A percentile compares a stretch with the other conserved stretches of the same genome.
Evolutionary conservation across 2,797 vertebrate species (phyloP).

Genomic region (Pygocentrus nattereri): DNA sequence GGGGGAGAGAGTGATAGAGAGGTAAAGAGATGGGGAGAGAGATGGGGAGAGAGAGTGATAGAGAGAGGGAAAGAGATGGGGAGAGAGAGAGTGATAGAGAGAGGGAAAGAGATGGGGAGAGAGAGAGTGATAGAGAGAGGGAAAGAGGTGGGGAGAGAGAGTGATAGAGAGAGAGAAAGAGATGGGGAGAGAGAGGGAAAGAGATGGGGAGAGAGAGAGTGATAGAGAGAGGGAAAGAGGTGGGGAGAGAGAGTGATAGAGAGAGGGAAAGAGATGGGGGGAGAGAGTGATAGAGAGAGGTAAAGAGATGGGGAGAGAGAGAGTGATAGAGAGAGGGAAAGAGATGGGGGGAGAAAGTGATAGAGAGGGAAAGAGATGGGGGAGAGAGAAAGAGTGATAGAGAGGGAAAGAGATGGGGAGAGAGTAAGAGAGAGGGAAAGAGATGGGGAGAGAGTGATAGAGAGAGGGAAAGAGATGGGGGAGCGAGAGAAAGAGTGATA

Average conservation of each 20-base stretch:
- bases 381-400: too few relatives aligned
- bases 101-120: too few relatives aligned
- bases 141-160: too few relatives aligned
- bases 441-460: conserved; percentile 27
- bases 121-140: too few relatives aligned
- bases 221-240: conserved; percentile 52
- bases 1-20: conserved; percentile 58
- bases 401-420: conserved; percentile 31
- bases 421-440: too few relatives aligned
- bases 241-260: conserved; percentile 63
- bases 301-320: neutral
- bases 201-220: too few relatives aligned
- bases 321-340: conserved; percentile 40
- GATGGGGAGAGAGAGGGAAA: too few relatives aligned
- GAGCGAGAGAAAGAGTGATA: conserved; percentile 3
- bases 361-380: neutral
- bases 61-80: too few relatives aligned
- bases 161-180: too few relatives aligned
- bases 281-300: neutral
- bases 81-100: too few relatives aligned
- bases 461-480: conserved; percentile 34
- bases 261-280: neutral
- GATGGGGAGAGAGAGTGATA: too few relatives aligned
- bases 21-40: too few relatives aligned
- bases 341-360: neutral